Base-by-base conservation (phyloP, 2,797 vertebrate species). In the Pogoniulus pusillus region DNA sequence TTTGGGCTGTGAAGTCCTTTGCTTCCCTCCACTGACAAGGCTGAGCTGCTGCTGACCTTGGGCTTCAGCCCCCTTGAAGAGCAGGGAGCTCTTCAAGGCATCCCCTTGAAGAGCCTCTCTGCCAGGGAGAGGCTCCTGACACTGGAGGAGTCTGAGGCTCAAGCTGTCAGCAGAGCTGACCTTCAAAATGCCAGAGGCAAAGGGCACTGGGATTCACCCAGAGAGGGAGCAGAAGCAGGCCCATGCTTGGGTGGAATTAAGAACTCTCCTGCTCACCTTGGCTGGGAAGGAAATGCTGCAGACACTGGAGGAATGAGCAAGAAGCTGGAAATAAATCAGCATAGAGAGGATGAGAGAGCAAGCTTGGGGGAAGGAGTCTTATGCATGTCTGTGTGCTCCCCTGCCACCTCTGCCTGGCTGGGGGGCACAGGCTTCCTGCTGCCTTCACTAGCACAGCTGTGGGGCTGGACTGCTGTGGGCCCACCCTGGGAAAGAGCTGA, bases 231-330 rank as follows among this genome's bases (percentile, higher is more conserved):
- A 5, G 53, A 34, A 66, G 20, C 30, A 7, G 76, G 49, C 29
- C 37, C 2, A 0, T 78, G 43, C 63, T 43, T 47, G 77, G 34
- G 65, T 5, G 15, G 64, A 87, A 80, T 30, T 43, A 54, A 63
- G 77, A 83, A 32, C 57, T 64, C 81, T 69, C 65, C 43, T 0
- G 7, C 63, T 88, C 37, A 41, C 64, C 84, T 85, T 65, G 65
- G 29, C 73, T 70, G 82, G 74, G 65, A 73, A 80, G 68, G 47
- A 71, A 69, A 79, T 8, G 34, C 57, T 73, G 91, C 92, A 75
- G 68, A 65, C 0, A 8, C 68, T 58, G 57, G 47, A 79, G 53
- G 60, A 85, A 65, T 64, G 47, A 89, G 41, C 68, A 82, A 89
- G 63, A 58, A 87, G 64, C 41, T 87, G 76, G 53, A 76, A 93